Percentiles rank a stretch among this genome's conserved stretches.
These are phyloP conservation scores for Coleophora deauratella DNA, from an alignment of 2,888 invertebrate genomes.

Conservation along the genomic window DNA sequence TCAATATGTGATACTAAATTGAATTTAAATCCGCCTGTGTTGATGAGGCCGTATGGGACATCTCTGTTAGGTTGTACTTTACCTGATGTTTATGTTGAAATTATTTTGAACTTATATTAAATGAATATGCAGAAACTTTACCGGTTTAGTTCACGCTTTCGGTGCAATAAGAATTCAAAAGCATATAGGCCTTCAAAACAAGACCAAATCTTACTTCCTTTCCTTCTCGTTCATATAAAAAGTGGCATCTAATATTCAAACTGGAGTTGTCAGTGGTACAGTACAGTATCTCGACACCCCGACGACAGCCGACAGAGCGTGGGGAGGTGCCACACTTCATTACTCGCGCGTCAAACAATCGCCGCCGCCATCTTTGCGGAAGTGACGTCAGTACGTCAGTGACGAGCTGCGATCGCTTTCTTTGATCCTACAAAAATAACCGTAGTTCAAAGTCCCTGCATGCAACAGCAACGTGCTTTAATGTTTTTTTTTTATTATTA, in stretches of 20 bases:
- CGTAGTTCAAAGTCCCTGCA: conserved; percentile 9
- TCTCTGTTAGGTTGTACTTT: not conserved
- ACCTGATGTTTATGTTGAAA: not conserved
- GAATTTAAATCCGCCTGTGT: conserved; percentile 56
- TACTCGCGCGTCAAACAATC: conserved; percentile 74
- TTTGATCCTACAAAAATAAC: conserved; percentile 69
- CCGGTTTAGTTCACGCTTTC: too few relatives aligned
- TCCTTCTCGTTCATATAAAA: conserved; percentile 5
- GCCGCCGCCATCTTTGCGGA: conserved; percentile 68
- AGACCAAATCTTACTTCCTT: too few relatives aligned
- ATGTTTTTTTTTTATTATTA: too few relatives aligned
- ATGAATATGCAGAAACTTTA: too few relatives aligned
- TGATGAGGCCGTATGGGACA: conserved; percentile 29
- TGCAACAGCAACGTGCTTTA: conserved; percentile 2
- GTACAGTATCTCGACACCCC: conserved; percentile 60
- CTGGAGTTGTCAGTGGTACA: conserved; percentile 41
- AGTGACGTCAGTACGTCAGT: conserved; percentile 46
- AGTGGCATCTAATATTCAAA: conserved; percentile 44
- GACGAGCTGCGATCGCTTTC: conserved; percentile 48
- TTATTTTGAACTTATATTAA: too few relatives aligned
- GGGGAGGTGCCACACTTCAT: conserved; percentile 70
- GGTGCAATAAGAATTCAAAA: too few relatives aligned
- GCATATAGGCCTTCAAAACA: too few relatives aligned
- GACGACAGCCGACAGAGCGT: conserved; percentile 54
- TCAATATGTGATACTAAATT: conserved; percentile 68